phyloP scores from a whole-genome alignment of 1,140 invertebrate species.

The Acyrthosiphon pisum region DNA sequence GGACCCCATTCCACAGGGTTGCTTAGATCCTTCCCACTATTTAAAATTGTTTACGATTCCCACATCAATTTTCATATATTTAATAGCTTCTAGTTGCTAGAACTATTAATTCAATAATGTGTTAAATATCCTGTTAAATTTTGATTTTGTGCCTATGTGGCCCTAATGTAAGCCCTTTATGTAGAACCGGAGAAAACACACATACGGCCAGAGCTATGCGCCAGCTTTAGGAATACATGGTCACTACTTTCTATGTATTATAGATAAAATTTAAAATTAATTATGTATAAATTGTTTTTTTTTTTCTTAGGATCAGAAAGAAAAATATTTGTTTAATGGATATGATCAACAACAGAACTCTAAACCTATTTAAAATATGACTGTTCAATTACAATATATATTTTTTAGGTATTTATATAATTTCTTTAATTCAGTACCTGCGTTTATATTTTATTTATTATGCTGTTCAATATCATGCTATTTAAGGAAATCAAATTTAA shows the following conservation, averaged over 20 bases:
- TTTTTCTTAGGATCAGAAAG: background rate
- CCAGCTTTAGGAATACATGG: too few relatives aligned
- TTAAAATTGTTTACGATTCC: background rate
- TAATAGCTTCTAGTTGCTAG: background rate
- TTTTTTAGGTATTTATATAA: too few relatives aligned
- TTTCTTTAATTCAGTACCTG: too few relatives aligned
- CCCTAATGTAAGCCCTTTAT: background rate
- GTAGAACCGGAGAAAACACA: background rate
- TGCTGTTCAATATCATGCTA: background rate
- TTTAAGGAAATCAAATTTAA: background rate
- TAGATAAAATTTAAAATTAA: background rate
- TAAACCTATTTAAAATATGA: background rate
- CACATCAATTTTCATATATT: background rate
- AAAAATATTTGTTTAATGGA: background rate
- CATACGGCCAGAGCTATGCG: too few relatives aligned
- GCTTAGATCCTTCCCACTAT: background rate
- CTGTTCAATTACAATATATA: background rate
- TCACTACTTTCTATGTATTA: background rate
- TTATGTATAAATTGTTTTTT: background rate
- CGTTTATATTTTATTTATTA: background rate
- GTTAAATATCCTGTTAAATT: background rate
- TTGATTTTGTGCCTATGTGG: background rate
- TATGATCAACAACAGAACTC: background rate
- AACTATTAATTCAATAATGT: background rate
- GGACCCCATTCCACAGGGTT: background rate